Evolutionary conservation across 2,113 vertebrate species (phyloP), one percentile per base, ranked within the genome.

Genomic region (Damaliscus lunatus): DNA sequence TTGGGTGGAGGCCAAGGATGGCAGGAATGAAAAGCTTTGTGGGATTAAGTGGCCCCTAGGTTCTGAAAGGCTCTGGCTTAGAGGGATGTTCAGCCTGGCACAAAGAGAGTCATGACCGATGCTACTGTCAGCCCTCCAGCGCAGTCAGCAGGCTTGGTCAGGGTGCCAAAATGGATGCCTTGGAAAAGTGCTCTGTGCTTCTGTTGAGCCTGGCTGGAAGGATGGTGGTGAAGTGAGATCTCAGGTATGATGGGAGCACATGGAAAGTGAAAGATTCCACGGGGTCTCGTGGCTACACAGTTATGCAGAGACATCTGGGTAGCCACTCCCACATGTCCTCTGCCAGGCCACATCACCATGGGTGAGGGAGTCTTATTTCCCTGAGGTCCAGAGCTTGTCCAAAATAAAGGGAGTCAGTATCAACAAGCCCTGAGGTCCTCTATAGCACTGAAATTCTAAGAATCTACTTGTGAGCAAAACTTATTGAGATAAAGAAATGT

Each of bases 11-110:
- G 97, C 91, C 98, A 98, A 96, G 23, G 31, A 83, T 40, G 21
- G 78, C 50, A 87, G 86, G 89, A 96, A 95, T 81, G 91, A 83
- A 96, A 89, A 98, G 71, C 96, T 97, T 90, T n/a, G 78, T 59
- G 86, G 97, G 97, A 98, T 96, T 98, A 98, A 93, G 96, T 97
- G 97, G 93, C 89, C 88, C 89, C 93, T 31, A 64, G 78, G 8
- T 84, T 95, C 86, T 87, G 62, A 96, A 96, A 88, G 88, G 62
- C 74, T 93, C 64, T 91, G 96, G 91, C 92, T 60, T 33, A 4
- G 17, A 52, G 52, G 4, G 17, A 10, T 93, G 52, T 57, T 62
- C 71, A 46, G n/a, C 13, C 50, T 60, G 85, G 88, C 74, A 84
- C 77, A 25, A 59, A 71, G 11, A 81, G 33, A 89, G 40, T 36